Percentiles rank a stretch among this genome's conserved stretches.
phyloP scores from a whole-genome alignment of 2,113 vertebrate species.

The Pseudois nayaur region DNA sequence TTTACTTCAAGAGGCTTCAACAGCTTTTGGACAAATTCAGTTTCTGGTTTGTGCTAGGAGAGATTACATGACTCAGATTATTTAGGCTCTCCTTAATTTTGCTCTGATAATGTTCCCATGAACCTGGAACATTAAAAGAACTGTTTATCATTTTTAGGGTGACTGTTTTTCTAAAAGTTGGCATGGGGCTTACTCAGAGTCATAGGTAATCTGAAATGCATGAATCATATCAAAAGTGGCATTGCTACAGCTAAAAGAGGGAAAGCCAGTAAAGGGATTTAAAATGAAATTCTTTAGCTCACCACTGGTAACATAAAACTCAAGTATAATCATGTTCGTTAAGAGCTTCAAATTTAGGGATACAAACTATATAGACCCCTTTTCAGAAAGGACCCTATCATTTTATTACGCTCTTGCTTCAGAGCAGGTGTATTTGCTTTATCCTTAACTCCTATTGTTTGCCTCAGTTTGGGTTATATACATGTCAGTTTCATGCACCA shows the following conservation, averaged over 20 bases:
- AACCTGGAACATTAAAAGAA: neutral
- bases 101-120: neutral
- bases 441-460: neutral
- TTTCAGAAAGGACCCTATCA: neutral
- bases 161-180: neutral
- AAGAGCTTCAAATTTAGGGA: neutral
- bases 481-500: neutral
- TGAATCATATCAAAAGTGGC: neutral
- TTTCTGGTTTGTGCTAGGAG: slow-evolving; percentile 16
- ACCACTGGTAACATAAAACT: neutral
- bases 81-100: neutral
- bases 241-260: neutral
- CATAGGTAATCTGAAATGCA: neutral
- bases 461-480: neutral
- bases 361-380: neutral
- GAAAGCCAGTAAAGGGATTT: neutral
- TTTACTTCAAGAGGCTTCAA: neutral
- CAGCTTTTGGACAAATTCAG: neutral
- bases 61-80: neutral
- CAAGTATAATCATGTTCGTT: neutral
- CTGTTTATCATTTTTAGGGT: neutral
- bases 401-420: neutral
- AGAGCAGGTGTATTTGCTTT: slow-evolving; percentile 40
- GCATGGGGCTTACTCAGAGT: neutral
- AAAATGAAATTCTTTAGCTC: slow-evolving; percentile 15